Evolutionary conservation across 2,888 invertebrate genomes (phyloP).

Genomic region (Perdita meconis): DNA sequence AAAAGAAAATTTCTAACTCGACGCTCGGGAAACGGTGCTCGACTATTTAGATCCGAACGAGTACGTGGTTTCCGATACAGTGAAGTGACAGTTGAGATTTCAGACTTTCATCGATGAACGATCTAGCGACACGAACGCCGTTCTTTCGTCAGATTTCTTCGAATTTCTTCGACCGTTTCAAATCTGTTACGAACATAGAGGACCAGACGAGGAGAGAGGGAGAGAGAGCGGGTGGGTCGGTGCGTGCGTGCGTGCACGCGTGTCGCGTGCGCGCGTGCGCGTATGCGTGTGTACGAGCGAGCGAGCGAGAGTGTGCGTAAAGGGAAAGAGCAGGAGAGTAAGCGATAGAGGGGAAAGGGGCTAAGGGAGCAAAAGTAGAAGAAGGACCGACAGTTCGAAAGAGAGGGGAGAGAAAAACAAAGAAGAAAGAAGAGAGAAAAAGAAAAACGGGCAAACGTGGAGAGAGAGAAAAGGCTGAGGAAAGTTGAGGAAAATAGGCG

Average conservation of each 20-base stretch:
- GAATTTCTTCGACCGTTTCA: not conserved
- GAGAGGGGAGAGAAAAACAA: no score
- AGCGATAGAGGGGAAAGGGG: not conserved
- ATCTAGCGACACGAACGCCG: not conserved
- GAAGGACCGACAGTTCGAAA: not conserved
- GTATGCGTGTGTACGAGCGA: not conserved
- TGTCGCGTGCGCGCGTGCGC: no score
- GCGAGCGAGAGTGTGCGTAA: not conserved
- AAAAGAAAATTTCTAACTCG: not conserved
- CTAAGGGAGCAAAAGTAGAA: not conserved
- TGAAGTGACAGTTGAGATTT: not conserved
- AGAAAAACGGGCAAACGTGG: no score
- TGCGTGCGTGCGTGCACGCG: not conserved
- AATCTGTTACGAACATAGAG: not conserved
- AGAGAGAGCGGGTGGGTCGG: constrained; percentile 1
- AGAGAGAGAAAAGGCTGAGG: no score
- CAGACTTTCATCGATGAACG: not conserved
- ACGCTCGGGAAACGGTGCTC: not conserved
- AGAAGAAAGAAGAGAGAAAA: no score
- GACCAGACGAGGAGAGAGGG: not conserved
- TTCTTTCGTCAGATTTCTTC: not conserved
- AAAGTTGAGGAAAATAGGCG: no score
- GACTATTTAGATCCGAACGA: not conserved
- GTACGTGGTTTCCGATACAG: not conserved
- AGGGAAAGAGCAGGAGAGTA: not conserved